Base-by-base conservation (phyloP, 2,888 invertebrate species). In the Drosophila eohydei region DNA sequence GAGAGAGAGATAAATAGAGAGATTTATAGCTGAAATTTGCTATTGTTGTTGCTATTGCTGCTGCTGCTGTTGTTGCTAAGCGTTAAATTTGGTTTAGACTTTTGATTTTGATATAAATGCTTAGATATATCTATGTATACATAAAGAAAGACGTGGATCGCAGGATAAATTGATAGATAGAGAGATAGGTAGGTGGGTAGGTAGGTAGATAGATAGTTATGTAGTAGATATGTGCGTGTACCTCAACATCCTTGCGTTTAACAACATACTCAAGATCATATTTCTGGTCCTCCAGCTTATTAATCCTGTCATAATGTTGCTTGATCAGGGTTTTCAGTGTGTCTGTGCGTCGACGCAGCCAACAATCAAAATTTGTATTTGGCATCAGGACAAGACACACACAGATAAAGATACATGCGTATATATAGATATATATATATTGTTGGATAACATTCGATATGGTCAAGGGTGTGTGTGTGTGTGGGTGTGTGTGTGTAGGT, bases 211-310 rank as follows among this genome's bases (percentile, higher is more conserved):
- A 67, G 65, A 60, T 80, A 55, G 52, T 51, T 77, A 70, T 57
- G 65, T 73, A 81, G 66, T 83, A 69, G 41, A 61, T 77, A 70
- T 78, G 68, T 91, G 78, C 90, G 92, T 95, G 95, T 96, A 99
- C 98, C 98, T 99, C 98, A 94, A 96, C 96, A 94, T 99, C 99
- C 96, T 99, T 99, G 95, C 97, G 97, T 95, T 97, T 97, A 94
- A 99, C 98, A 94, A 97, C 95, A 95, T 97, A 96, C 95, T 99
- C 99, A 95, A 99, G 95, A 95, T 99, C 99, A 95, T 97, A 99
- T 95, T 99, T 99, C 94, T 96, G 95, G 92, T 97, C 96, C 95
- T 99, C 98, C 95, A 99, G 95, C 91, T 94, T 94, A 93, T 93
- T 94, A 95, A 98, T 97, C 95, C 97, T 96, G 92, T 95, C 95